Evolutionary conservation across 1,140 invertebrate genomes (phyloP), one percentile per base, ranked within the genome.

Genomic region (Drosophila nasuta): DNA sequence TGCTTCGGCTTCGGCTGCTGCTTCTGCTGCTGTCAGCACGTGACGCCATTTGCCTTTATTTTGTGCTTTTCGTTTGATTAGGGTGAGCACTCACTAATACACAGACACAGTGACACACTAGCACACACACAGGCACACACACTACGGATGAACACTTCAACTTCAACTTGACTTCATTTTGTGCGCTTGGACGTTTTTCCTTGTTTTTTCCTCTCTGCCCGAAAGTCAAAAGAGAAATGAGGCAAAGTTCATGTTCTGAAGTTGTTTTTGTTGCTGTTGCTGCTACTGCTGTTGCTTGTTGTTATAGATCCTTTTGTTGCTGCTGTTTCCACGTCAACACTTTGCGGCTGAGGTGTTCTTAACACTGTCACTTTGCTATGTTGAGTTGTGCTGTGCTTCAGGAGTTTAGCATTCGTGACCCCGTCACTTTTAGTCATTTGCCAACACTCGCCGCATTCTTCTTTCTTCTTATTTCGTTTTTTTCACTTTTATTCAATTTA

Each of bases 321-420:
- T 67, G 48, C 41, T 59, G n/a, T 54, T 35, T 48, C 13, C n/a
- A 41, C 25, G 10, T 41, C 33, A 20, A 41, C 59, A 51, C 68
- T 64, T 67, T 38, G 20, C 13, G 74, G 33, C 56, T 35, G 43
- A 41, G 30, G 11, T 7, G 6, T 56, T 35, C 49, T 60, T 57
- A 43, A 65, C 28, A 51, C 51, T 58, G 45, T 59, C 38, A 62
- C 45, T 75, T 52, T 79, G 20, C 20, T 25, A 25, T 25, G 20
- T 25, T 4, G 20, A 25, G 20, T 25, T 25, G 6, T 57, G 43
- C 45, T 17, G n/a, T 38, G n/a, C 41, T 43, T 13, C 41, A 43
- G 41, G 2, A 28, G 63, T 33, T 73, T 57, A 67, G 56, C 46
- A 54, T 49, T 59, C 38, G 54, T 72, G 38, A 64, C 17, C 28